These are phyloP conservation scores for Acyrthosiphon pisum DNA, from an alignment of 1,140 invertebrate species.

Conservation along the genomic window DNA sequence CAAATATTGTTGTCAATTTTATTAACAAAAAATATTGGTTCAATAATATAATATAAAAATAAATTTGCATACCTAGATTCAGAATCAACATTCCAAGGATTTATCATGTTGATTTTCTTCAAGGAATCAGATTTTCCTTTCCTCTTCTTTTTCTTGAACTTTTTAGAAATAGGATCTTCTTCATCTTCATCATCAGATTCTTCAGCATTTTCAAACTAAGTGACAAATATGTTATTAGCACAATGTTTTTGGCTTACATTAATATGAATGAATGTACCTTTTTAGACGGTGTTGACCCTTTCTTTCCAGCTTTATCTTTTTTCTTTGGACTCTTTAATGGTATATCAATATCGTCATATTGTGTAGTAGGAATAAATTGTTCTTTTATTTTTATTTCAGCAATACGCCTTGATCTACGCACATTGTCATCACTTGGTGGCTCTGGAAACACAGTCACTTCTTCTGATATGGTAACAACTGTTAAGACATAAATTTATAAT, in stretches of 20 bases:
- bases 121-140: constrained; percentile 65
- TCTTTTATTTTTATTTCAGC: constrained; percentile 55
- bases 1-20: not conserved
- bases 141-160: constrained; percentile 58
- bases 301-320: constrained; percentile 44
- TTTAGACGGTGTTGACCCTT: not conserved
- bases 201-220: not conserved
- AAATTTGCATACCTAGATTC: constrained; percentile 66
- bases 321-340: constrained; percentile 1
- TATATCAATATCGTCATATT: constrained; percentile 44
- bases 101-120: constrained; percentile 69
- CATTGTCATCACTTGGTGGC: not conserved
- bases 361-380: constrained; percentile 30
- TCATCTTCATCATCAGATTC: constrained; percentile 57
- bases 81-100: constrained; percentile 74
- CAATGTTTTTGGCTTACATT: not conserved
- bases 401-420: constrained; percentile 50
- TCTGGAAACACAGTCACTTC: constrained; percentile 18
- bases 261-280: constrained; percentile 2
- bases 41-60: not conserved
- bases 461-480: constrained; percentile 32
- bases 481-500: not conserved
- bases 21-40: not conserved
- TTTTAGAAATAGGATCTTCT: constrained; percentile 50
- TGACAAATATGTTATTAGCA: not conserved